Percentiles rank a stretch among this genome's conserved stretches.
Evolutionary conservation across 2,113 vertebrate genomes (phyloP).

Genomic region (Carollia perspicillata): DNA sequence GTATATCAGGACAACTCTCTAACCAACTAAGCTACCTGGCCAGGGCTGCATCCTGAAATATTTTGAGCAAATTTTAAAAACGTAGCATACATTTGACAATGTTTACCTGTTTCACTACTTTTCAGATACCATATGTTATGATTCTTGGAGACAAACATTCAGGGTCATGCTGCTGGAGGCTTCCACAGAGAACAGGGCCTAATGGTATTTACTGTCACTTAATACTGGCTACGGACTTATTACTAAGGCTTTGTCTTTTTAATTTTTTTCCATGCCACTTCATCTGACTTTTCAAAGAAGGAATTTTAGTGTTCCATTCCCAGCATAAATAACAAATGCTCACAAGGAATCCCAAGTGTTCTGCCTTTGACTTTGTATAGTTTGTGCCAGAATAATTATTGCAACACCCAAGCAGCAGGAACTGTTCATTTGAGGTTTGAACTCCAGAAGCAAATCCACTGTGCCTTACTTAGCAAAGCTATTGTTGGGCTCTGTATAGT

Average conservation of each 20-base stretch:
- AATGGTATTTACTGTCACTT: conserved; percentile 34
- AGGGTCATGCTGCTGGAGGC: not conserved
- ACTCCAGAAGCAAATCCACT: not conserved
- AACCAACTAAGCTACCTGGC: no score
- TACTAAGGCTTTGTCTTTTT: conserved; percentile 28
- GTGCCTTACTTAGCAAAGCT: not conserved
- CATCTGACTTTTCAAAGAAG: not conserved
- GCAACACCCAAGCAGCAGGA: not conserved
- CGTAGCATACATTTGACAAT: not conserved
- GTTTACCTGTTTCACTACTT: not conserved
- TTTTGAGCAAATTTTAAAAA: not conserved
- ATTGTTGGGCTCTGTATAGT: not conserved
- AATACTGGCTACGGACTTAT: conserved; percentile 3
- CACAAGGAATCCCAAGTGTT: conserved; percentile 17
- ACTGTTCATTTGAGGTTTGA: not conserved
- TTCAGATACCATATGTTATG: not conserved
- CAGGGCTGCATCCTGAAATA: not conserved
- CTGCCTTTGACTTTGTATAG: not conserved
- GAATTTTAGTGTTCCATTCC: conserved; percentile 7
- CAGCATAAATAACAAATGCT: conserved; percentile 44
- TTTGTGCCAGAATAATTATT: not conserved
- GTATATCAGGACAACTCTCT: no score
- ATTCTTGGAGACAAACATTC: not conserved
- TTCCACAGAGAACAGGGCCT: not conserved
- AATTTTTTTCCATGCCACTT: conserved; percentile 45